These are phyloP conservation scores for Drosophila pachea DNA, from an alignment of 1,140 invertebrate species.

Conservation along the genomic window DNA sequence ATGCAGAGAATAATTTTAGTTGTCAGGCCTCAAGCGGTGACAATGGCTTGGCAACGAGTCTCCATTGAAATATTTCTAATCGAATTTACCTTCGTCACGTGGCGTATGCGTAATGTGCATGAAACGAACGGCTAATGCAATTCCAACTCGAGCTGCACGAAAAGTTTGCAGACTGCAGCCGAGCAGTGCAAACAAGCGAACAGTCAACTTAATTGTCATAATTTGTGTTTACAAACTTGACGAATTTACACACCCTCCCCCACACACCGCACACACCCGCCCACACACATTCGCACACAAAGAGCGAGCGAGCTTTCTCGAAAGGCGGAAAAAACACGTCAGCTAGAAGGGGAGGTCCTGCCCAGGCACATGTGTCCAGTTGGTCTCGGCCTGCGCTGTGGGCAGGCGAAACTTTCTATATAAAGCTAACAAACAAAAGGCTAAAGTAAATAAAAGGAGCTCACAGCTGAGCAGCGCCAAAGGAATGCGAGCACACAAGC, in stretches of 20 bases:
- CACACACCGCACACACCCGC: neutral
- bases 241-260: constrained; percentile 55
- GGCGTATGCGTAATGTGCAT: constrained; percentile 45
- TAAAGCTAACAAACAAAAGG: constrained; percentile 69
- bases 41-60: too few species aligned
- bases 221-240: constrained; percentile 75
- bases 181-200: constrained; percentile 52
- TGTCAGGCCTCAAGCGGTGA: too few species aligned
- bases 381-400: constrained; percentile 42
- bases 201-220: constrained; percentile 76
- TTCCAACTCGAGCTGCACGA: constrained; percentile 60
- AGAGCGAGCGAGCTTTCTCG: neutral
- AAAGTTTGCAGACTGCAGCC: constrained; percentile 58
- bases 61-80: constrained; percentile 28
- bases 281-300: too few species aligned
- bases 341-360: constrained; percentile 2
- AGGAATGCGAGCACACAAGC: constrained; percentile 39
- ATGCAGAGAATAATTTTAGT: constrained; percentile 31
- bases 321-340: constrained; percentile 7
- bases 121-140: constrained; percentile 59
- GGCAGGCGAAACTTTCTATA: constrained; percentile 51
- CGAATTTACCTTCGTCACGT: constrained; percentile 53
- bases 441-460: constrained; percentile 68
- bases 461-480: constrained; percentile 43
- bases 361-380: constrained; percentile 61